These are phyloP conservation scores for Sarotherodon lohbergeri DNA, from an alignment of 2,113 vertebrate genomes.

Conservation along the genomic window DNA sequence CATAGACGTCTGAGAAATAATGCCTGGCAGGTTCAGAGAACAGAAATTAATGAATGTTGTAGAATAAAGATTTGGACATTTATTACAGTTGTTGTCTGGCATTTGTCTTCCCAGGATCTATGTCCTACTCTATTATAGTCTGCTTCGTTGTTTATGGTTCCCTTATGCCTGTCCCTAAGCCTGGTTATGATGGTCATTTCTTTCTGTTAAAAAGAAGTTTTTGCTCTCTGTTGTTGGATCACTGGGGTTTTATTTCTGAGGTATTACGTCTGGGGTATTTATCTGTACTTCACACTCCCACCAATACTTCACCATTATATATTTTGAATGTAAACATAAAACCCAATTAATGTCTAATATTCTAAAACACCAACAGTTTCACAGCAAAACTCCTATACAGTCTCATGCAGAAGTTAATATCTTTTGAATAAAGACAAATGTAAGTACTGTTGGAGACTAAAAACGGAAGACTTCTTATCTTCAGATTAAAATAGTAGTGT, in stretches of 20 bases:
- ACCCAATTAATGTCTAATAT: background rate
- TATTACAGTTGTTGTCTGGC: too few relatives aligned
- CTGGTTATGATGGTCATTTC: background rate
- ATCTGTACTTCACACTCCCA: background rate
- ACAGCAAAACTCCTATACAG: background rate
- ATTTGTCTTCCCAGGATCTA: too few relatives aligned
- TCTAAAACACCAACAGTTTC: background rate
- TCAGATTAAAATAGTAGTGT: background rate
- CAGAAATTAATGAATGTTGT: background rate
- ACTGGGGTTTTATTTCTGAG: background rate
- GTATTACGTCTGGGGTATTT: background rate
- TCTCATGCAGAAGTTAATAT: background rate
- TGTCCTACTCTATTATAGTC: background rate
- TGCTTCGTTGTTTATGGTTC: background rate
- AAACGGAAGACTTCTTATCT: background rate
- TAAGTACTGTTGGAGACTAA: background rate
- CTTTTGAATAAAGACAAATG: background rate
- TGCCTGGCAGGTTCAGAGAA: background rate
- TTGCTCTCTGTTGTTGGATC: background rate
- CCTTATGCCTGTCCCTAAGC: background rate
- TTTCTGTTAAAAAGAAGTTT: background rate
- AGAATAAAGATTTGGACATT: too few relatives aligned
- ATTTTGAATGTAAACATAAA: background rate
- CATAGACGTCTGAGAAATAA: background rate
- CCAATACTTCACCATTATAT: background rate